A percentile compares a stretch with the other conserved stretches of the same genome.
These are phyloP conservation scores for Andrena bicolor DNA, from an alignment of 2,888 invertebrate species.

Conservation along the genomic window DNA sequence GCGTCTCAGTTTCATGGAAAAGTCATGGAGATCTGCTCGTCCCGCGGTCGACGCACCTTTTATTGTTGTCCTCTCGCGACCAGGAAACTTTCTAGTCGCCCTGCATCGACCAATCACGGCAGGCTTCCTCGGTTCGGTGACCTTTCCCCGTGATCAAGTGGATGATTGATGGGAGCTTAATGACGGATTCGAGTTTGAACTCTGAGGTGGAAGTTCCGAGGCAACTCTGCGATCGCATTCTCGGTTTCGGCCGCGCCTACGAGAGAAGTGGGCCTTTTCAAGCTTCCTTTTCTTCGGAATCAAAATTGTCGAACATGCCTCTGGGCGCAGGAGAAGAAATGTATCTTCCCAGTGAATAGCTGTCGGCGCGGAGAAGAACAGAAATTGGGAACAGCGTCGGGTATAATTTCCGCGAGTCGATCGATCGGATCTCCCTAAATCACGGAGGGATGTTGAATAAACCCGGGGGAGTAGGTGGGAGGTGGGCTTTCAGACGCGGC, in stretches of 20 bases:
- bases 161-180: constrained; percentile 11
- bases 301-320: no score
- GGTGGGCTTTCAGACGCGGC: constrained; percentile 46
- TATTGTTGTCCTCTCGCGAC: constrained; percentile 20
- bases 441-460: constrained; percentile 59
- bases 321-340: no score
- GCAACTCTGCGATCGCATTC: neutral
- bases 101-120: neutral
- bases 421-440: constrained; percentile 72
- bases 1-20: constrained; percentile 33
- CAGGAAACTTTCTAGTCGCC: constrained; percentile 6
- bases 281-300: no score
- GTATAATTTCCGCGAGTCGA: constrained; percentile 70
- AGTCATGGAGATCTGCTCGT: constrained; percentile 4
- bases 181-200: neutral
- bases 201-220: neutral
- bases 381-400: constrained; percentile 18
- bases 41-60: constrained; percentile 33
- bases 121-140: neutral
- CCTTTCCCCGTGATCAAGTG: neutral
- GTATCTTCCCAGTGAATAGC: neutral
- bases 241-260: neutral
- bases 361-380: neutral
- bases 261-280: neutral
- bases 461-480: constrained; percentile 39